Percentiles rank a stretch among this genome's conserved stretches.
Evolutionary conservation across 2,888 invertebrate genomes (phyloP).

Genomic region (Mantis religiosa): DNA sequence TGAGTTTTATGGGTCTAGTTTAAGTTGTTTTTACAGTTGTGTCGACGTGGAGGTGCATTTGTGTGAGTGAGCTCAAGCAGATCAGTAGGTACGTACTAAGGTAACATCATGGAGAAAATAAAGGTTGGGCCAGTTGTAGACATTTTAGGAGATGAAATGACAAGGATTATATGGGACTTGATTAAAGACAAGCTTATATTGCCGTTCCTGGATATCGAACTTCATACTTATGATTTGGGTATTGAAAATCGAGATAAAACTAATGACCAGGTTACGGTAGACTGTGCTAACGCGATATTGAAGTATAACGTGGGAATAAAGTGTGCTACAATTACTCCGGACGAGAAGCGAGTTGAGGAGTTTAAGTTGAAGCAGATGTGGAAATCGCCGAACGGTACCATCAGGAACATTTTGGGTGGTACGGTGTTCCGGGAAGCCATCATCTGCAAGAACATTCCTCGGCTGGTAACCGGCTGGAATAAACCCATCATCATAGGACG

Average conservation of each 20-base stretch:
- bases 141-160: slow-evolving; percentile 94
- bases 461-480: slow-evolving; percentile 90
- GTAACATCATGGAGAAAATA: slow-evolving; percentile 27
- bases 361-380: slow-evolving; percentile 86
- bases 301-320: slow-evolving; percentile 98
- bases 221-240: slow-evolving; percentile 91
- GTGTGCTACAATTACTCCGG: slow-evolving; percentile 97
- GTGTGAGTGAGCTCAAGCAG: background rate
- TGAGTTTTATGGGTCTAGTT: background rate
- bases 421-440: slow-evolving; percentile 83
- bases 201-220: slow-evolving; percentile 91
- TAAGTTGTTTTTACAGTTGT: background rate
- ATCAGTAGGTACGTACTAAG: background rate
- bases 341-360: slow-evolving; percentile 91
- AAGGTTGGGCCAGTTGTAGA: slow-evolving; percentile 85
- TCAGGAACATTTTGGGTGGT: slow-evolving; percentile 81
- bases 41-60: background rate
- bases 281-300: slow-evolving; percentile 93
- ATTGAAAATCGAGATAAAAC: slow-evolving; percentile 93
- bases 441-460: slow-evolving; percentile 89
- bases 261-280: slow-evolving; percentile 91
- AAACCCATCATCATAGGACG: slow-evolving; percentile 97
- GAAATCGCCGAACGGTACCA: slow-evolving; percentile 87
- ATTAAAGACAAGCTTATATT: slow-evolving; percentile 96
- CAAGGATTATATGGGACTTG: slow-evolving; percentile 95